Percentiles rank a stretch among this genome's conserved stretches.
These are phyloP conservation scores for Pseudolycoriella hygida DNA, from an alignment of 2,888 invertebrate species.

Conservation along the genomic window DNA sequence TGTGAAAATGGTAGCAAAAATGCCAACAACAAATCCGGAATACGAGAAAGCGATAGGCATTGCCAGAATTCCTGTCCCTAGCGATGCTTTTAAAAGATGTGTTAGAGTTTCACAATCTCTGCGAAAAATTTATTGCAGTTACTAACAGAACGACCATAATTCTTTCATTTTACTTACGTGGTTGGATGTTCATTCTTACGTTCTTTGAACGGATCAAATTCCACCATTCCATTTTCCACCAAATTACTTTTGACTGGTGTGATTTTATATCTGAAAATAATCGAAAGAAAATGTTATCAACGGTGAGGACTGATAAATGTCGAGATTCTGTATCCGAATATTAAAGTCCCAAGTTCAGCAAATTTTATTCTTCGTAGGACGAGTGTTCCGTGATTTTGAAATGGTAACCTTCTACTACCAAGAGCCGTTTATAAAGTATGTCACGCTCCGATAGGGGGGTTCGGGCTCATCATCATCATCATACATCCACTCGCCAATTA, in stretches of 20 bases:
- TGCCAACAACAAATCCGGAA: slow-evolving; percentile 70
- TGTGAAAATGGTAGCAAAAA: slow-evolving; percentile 67
- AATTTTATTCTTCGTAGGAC: too few relatives aligned
- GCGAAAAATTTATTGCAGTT: slow-evolving; percentile 14
- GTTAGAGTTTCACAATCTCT: slow-evolving; percentile 83
- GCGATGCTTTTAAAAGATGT: slow-evolving; percentile 85
- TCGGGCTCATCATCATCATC: too few relatives aligned
- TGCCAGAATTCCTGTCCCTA: slow-evolving; percentile 89
- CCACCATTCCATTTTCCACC: slow-evolving; percentile 36
- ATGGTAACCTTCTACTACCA: too few relatives aligned
- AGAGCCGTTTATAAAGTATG: too few relatives aligned
- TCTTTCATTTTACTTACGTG: slow-evolving; percentile 42
- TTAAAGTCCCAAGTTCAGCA: too few relatives aligned
- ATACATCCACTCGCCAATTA: too few relatives aligned
- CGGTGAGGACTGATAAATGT: too few relatives aligned
- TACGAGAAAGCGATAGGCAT: slow-evolving; percentile 86
- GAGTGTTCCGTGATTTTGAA: too few relatives aligned
- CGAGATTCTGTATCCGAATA: too few relatives aligned
- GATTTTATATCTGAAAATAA: slow-evolving; percentile 39
- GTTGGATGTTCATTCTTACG: slow-evolving; percentile 57
- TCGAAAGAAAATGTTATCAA: slow-evolving; percentile 4
- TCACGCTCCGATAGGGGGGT: too few relatives aligned
- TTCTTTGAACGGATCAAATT: slow-evolving; percentile 59
- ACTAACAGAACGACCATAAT: neutral
- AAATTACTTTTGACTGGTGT: slow-evolving; percentile 32